A percentile compares a stretch with the other conserved stretches of the same genome.
Evolutionary conservation across 23 tunicate species (phyloP).

Genomic region (Halocynthia roretzi): DNA sequence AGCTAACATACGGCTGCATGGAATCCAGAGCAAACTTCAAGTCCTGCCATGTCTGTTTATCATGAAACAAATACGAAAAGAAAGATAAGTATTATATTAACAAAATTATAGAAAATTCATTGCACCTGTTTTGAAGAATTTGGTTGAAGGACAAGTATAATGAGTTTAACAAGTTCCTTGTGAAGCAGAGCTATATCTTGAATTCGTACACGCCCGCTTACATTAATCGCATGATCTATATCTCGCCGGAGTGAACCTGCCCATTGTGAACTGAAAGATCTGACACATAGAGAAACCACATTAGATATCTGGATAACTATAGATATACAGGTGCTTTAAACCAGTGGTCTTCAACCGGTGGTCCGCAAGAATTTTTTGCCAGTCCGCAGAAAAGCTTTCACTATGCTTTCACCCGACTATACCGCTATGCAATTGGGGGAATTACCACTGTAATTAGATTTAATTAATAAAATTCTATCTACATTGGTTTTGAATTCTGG

Average conservation of each 20-base stretch:
- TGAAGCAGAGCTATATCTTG: slow-evolving; percentile 70
- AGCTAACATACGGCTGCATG: slow-evolving; percentile 41
- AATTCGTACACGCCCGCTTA: slow-evolving; percentile 44
- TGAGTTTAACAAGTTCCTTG: slow-evolving; percentile 51
- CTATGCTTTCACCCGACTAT: background rate
- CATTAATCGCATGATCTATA: slow-evolving; percentile 61
- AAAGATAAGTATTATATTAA: background rate
- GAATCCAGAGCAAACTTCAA: slow-evolving; percentile 32
- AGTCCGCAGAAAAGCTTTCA: background rate
- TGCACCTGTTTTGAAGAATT: slow-evolving; percentile 40
- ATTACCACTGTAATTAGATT: background rate
- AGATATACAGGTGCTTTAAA: background rate
- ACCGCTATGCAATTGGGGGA: background rate
- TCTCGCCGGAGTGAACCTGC: slow-evolving; percentile 40
- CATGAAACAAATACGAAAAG: background rate
- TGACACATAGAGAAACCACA: background rate
- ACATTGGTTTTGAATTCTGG: background rate
- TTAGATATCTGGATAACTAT: no score
- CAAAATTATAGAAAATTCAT: background rate
- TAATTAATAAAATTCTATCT: background rate
- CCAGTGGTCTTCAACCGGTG: slow-evolving; percentile 1
- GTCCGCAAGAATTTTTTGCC: background rate
- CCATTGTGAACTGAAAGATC: slow-evolving; percentile 33
- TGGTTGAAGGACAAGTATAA: slow-evolving; percentile 63
- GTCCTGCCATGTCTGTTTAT: slow-evolving; percentile 64